Conservation (phyloP, 2,797 vertebrate species). For the Chiloscyllium punctatum region DNA sequence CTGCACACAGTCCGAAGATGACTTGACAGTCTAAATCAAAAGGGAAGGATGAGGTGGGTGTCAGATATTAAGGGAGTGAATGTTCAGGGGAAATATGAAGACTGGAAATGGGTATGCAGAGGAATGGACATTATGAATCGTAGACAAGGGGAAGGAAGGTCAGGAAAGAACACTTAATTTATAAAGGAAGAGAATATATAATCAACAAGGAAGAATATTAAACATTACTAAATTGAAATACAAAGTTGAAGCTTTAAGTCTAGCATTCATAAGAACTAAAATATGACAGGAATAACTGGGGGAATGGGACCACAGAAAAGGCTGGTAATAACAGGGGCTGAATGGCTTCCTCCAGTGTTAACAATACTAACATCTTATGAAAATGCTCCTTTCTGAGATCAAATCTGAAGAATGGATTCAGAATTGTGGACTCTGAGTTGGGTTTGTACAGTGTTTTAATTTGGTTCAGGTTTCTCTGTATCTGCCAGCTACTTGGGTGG, state of each 20-base stretch:
- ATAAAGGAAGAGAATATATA: background rate
- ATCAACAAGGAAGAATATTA: background rate
- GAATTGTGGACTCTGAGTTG: background rate
- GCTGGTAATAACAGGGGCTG: background rate
- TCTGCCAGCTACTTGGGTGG: background rate
- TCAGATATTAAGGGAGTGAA: background rate
- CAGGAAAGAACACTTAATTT: background rate
- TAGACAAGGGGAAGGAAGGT: background rate
- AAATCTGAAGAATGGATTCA: background rate
- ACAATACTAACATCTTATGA: background rate
- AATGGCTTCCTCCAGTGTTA: background rate
- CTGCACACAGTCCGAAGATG: background rate
- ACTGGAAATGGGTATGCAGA: background rate
- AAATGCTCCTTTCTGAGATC: background rate
- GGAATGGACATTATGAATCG: background rate
- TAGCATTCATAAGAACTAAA: too few relatives aligned
- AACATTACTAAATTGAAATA: background rate
- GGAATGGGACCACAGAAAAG: background rate
- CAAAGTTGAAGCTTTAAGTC: too few relatives aligned
- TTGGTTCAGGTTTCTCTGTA: background rate
- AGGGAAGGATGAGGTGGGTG: too few relatives aligned
- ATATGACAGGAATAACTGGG: background rate
- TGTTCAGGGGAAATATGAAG: background rate
- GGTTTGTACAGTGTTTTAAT: background rate
- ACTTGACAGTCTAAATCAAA: background rate